Conservation (phyloP, 2,797 vertebrate species). For the Eurystomus glaucurus region DNA sequence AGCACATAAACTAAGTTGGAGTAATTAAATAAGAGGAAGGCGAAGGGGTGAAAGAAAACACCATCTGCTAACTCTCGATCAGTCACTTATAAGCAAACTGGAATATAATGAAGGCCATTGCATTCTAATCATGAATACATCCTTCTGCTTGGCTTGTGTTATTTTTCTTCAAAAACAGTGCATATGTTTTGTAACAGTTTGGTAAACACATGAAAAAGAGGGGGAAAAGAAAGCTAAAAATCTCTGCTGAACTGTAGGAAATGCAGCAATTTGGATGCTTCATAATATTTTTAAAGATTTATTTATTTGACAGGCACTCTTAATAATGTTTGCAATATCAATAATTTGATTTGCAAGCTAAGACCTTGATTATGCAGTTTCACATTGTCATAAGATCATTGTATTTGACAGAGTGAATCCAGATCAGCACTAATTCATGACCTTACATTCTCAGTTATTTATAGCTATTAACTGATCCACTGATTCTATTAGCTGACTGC, state of each 20-base stretch:
- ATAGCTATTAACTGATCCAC: conserved; percentile 8
- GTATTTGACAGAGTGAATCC: not conserved
- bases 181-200: conserved; percentile 76
- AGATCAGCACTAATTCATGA: not conserved
- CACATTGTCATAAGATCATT: not conserved
- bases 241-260: conserved; percentile 2
- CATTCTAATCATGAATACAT: conserved; percentile 84
- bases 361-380: not conserved
- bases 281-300: not conserved
- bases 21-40: conserved; percentile 81
- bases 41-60: conserved; percentile 81
- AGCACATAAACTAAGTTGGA: conserved; percentile 76
- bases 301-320: not conserved
- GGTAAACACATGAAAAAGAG: conserved; percentile 71
- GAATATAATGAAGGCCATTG: conserved; percentile 82
- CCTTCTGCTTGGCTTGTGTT: conserved; percentile 79
- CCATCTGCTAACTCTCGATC: conserved; percentile 85
- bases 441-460: conserved; percentile 20
- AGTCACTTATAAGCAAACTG: conserved; percentile 79
- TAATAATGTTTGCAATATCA: not conserved
- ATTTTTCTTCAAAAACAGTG: conserved; percentile 77
- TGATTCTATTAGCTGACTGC: not conserved
- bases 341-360: conserved; percentile 22
- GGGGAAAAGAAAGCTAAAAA: conserved; percentile 53
- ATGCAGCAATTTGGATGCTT: not conserved